Evolutionary conservation across 2,797 vertebrate species (phyloP).

Genomic region (Cephalopachus bancanus): DNA sequence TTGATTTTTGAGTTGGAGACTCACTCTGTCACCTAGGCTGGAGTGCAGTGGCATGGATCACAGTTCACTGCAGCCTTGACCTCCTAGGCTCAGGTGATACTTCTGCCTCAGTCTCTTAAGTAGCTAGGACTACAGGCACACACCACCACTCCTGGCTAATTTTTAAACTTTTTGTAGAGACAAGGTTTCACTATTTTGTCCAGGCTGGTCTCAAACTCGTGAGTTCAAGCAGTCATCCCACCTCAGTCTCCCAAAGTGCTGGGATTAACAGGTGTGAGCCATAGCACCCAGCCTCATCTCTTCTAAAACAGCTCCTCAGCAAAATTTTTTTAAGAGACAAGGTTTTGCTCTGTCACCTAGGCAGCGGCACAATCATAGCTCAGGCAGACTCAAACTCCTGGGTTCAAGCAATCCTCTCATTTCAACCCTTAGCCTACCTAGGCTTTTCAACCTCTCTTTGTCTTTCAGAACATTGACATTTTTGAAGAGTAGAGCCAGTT

Average conservation of each 20-base stretch:
- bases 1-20: background rate
- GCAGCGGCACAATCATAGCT: no score
- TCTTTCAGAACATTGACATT: no score
- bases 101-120: background rate
- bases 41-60: background rate
- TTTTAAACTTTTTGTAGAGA: background rate
- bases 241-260: background rate
- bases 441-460: no score
- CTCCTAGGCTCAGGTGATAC: background rate
- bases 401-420: no score
- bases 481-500: no score
- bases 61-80: background rate
- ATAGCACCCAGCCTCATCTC: background rate
- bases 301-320: no score
- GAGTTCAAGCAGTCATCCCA: background rate
- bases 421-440: no score
- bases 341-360: no score
- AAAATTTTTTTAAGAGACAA: no score
- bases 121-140: background rate
- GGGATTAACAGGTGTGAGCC: background rate
- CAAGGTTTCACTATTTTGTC: background rate
- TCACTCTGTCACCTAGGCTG: background rate
- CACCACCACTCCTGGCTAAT: background rate
- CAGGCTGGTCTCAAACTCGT: background rate
- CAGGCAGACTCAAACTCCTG: no score